phyloP scores from a whole-genome alignment of 2,113 vertebrate species.

The Cololabis saira region DNA sequence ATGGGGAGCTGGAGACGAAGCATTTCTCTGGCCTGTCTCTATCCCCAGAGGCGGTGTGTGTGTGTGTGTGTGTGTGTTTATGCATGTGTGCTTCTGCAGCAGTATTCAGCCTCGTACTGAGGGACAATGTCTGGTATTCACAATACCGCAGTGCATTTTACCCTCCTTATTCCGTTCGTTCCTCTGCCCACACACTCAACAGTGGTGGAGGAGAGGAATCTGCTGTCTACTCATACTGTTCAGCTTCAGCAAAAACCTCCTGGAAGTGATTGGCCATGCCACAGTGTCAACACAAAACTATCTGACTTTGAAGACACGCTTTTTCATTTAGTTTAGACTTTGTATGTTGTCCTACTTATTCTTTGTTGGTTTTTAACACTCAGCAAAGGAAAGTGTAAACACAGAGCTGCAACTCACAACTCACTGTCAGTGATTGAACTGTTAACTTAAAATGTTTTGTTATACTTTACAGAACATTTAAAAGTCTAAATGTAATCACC shows the following conservation, averaged over 20 bases:
- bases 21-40: conserved; percentile 61
- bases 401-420: too few species aligned
- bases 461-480: too few species aligned
- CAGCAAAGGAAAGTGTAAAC: too few species aligned
- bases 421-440: too few species aligned
- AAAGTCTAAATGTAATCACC: too few species aligned
- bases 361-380: too few species aligned
- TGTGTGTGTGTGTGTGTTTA: conserved; percentile 26
- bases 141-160: conserved; percentile 66
- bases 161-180: conserved; percentile 55
- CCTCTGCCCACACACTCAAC: conserved; percentile 65
- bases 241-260: conserved; percentile 25
- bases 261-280: conserved; percentile 13
- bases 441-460: too few species aligned
- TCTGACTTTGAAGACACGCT: too few species aligned
- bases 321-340: too few species aligned
- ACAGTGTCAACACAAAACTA: too few species aligned
- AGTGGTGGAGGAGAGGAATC: conserved; percentile 72
- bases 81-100: conserved; percentile 26
- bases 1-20: conserved; percentile 63
- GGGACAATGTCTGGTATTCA: conserved; percentile 70
- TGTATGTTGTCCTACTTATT: too few species aligned
- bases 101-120: conserved; percentile 65
- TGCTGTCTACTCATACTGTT: conserved; percentile 61
- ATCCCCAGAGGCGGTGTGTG: conserved; percentile 45